Evolutionary conservation across 2,888 invertebrate species (phyloP).

Genomic region (Norana najaformis): DNA sequence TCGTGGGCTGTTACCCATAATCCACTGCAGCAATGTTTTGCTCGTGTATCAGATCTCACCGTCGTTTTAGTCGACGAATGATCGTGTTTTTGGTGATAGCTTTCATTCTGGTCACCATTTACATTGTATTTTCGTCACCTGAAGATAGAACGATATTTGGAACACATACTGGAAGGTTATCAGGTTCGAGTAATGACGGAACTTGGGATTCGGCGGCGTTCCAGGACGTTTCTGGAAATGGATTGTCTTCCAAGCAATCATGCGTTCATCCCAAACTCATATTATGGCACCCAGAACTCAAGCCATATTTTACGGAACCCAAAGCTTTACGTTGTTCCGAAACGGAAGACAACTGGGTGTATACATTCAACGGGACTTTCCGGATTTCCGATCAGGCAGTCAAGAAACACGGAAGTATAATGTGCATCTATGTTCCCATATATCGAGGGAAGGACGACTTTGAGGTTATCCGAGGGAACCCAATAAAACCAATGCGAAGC

Average conservation of each 20-base stretch:
- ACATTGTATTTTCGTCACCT: not conserved
- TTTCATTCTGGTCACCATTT: not conserved
- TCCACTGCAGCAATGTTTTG: not conserved
- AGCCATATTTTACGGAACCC: constrained; percentile 72
- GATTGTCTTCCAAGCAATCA: constrained; percentile 54
- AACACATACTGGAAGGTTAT: not conserved
- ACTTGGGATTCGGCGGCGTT: not conserved
- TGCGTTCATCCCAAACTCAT: constrained; percentile 73
- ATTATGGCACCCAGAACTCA: constrained; percentile 74
- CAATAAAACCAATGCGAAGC: constrained; percentile 28
- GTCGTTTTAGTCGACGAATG: not conserved
- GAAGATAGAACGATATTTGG: not conserved
- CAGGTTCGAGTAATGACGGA: not conserved
- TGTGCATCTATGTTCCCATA: constrained; percentile 68
- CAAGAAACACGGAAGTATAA: constrained; percentile 61
- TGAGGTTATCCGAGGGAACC: constrained; percentile 24
- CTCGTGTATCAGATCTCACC: not conserved
- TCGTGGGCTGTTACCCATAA: not conserved
- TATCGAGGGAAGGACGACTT: constrained; percentile 47
- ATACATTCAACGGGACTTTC: constrained; percentile 71
- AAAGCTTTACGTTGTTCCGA: constrained; percentile 71
- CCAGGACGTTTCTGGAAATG: not conserved
- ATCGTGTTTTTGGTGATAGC: not conserved
- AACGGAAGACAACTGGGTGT: constrained; percentile 74
- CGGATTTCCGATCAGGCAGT: constrained; percentile 66